phyloP scores from a whole-genome alignment of 2,888 invertebrate species.

The Desoria tigrina region DNA sequence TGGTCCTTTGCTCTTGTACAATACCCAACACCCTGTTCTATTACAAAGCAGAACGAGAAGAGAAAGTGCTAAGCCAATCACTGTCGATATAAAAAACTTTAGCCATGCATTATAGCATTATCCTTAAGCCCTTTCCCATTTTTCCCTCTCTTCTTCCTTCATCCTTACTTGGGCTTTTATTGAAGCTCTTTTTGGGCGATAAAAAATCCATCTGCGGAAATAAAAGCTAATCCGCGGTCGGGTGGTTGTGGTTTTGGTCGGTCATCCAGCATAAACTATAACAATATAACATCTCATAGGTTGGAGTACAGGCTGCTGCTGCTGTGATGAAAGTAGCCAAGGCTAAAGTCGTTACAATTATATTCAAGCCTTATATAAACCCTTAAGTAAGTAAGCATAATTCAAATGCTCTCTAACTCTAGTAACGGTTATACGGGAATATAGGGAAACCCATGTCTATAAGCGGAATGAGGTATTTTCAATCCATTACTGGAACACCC shows the following conservation, averaged over 20 bases:
- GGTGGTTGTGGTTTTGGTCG: too few relatives aligned
- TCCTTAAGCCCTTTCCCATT: neutral
- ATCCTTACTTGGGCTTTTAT: neutral
- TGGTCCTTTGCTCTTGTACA: neutral
- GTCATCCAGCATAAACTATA: too few relatives aligned
- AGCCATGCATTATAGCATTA: constrained; percentile 7
- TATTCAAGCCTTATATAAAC: too few relatives aligned
- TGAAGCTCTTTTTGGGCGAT: neutral
- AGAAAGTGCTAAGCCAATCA: constrained; percentile 7
- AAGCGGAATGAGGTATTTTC: neutral
- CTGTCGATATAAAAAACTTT: constrained; percentile 9
- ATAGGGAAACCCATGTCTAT: too few relatives aligned
- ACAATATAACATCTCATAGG: too few relatives aligned
- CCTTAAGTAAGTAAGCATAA: too few relatives aligned
- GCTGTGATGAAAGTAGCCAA: too few relatives aligned
- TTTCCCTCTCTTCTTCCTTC: neutral
- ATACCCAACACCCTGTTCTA: neutral
- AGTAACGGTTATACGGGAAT: too few relatives aligned
- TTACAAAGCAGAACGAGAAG: neutral
- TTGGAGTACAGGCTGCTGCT: too few relatives aligned
- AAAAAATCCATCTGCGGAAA: constrained; percentile 11
- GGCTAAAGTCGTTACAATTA: too few relatives aligned
- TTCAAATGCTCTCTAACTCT: too few relatives aligned
- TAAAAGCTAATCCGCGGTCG: constrained; percentile 7
- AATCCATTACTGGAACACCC: neutral